Evolutionary conservation across 2,113 vertebrate genomes (phyloP).

Genomic region (Dermatemys mawii): DNA sequence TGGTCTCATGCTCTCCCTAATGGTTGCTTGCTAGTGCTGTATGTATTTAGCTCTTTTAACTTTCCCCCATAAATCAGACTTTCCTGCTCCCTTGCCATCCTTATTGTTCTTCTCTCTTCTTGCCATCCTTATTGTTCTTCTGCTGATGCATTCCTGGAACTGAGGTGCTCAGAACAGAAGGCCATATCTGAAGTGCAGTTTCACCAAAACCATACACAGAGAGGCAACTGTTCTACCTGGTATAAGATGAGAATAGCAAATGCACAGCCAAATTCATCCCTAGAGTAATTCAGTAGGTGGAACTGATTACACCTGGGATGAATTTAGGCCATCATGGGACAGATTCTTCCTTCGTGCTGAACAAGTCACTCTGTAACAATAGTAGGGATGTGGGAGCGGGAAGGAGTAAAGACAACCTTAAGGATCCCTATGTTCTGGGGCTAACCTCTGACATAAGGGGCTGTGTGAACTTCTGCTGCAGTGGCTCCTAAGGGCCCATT

Average conservation of each 20-base stretch:
- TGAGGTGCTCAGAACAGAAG: background rate
- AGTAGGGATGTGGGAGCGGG: background rate
- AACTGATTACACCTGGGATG: background rate
- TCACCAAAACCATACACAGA: background rate
- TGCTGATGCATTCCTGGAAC: background rate
- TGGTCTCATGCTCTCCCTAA: background rate
- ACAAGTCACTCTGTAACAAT: background rate
- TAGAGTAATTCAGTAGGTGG: background rate
- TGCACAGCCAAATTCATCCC: background rate
- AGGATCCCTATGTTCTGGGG: background rate
- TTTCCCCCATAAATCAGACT: background rate
- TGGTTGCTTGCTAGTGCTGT: background rate
- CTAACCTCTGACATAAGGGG: conserved; percentile 41
- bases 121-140: background rate
- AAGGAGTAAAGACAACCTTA: background rate
- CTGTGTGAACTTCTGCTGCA: background rate
- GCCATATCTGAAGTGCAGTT: background rate
- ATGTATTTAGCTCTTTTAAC: background rate
- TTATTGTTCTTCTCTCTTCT: background rate
- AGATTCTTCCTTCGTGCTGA: background rate
- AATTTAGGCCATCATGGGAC: background rate
- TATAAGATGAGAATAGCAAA: background rate
- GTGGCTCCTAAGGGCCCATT: conserved; percentile 39
- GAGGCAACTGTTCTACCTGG: background rate
- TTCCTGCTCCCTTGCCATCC: background rate